These are phyloP conservation scores for Chironomus tentans DNA, from an alignment of 2,888 invertebrate species.

Conservation along the genomic window DNA sequence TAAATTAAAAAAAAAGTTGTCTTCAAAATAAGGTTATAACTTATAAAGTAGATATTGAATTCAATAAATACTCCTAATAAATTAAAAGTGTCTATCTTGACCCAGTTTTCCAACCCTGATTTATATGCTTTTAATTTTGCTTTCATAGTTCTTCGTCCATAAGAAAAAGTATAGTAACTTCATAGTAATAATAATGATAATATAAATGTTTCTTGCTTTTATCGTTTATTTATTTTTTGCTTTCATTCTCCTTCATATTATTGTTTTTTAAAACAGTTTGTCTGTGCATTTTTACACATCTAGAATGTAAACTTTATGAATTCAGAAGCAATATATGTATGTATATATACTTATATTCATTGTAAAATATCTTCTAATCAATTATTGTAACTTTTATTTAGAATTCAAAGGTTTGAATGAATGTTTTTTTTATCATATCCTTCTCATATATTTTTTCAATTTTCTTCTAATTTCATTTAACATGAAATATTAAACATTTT, in stretches of 20 bases:
- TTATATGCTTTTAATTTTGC: no score
- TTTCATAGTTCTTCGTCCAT: no score
- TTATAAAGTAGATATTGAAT: no score
- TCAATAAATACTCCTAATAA: no score
- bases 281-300: constrained; percentile 1
- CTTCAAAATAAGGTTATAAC: no score
- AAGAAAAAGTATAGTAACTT: no score
- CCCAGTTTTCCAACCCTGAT: no score
- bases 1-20: no score
- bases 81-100: no score
- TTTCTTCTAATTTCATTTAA: background rate
- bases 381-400: constrained; percentile 25
- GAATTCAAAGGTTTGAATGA: constrained; percentile 21
- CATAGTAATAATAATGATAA: no score
- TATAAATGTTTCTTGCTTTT: no score
- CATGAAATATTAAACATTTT: background rate
- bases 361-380: constrained; percentile 8
- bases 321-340: constrained; percentile 11
- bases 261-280: background rate
- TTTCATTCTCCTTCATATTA: background rate
- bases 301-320: constrained; percentile 10
- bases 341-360: background rate
- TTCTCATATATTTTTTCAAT: background rate
- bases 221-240: background rate
- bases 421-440: background rate